Evolutionary conservation across 1,140 invertebrate genomes (phyloP), one percentile per base, ranked within the genome.

Genomic region (Aradophagus sp.): DNA sequence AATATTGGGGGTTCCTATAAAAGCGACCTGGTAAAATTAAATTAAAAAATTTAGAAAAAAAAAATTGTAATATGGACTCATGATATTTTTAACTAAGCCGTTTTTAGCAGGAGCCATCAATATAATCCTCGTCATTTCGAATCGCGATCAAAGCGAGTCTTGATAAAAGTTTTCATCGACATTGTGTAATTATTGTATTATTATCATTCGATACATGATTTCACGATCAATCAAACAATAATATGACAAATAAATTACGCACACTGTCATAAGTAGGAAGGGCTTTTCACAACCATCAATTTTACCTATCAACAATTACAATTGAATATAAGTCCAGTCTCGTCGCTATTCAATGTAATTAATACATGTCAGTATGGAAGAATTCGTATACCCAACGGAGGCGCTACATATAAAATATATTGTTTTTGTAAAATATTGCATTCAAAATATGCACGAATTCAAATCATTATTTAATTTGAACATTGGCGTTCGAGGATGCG

Each of bases 221-320:
- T 7, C 17, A 34, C 45, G 15, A 44, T 52, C 32, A 11, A 45
- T 53, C 39, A 36, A 63, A 53, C 23, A 45, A 63, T 52, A 52
- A 41, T n/a, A 42, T 5, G 23, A 41, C 36, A 5, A 61, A 41
- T 42, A 10, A 52, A 52, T 62, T 62, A 52, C 58, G 12, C 45
- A 15, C 58, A 31, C 31, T n/a, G 48, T 45, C 47, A 17, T 44
- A 63, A 63, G 47, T 45, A 53, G 48, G 48, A 63, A 53, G 59
- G 59, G 59, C 59, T 63, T 63, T 48, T 63, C 47, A 52, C 47
- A 63, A 63, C 47, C 59, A 53, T 53, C 47, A 63, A 45, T 53
- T 63, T 63, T n/a, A 53, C 13, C 59, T 63, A 53, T 53, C 32
- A 63, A 53, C 59, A 53, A 63, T 63, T 36, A 52, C 39, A 62